Conservation (phyloP, 2,797 vertebrate genomes). For the Darevskia nairensis region DNA sequence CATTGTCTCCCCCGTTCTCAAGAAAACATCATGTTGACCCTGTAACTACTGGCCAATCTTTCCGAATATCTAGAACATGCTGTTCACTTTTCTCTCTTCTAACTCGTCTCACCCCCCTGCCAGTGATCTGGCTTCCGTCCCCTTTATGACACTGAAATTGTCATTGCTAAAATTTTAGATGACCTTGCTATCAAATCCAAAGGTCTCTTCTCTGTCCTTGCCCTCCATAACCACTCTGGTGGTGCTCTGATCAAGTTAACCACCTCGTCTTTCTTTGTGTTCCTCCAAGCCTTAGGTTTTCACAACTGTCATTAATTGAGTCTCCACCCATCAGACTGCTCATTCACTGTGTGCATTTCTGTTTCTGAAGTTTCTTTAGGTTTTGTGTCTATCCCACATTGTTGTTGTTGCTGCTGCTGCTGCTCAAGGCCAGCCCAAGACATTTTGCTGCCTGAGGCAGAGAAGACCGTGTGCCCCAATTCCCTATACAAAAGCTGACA, state of each 20-base stretch:
- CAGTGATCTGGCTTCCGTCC: background rate
- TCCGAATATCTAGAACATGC: background rate
- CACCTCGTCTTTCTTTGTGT: background rate
- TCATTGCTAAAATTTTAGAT: background rate
- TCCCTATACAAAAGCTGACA: too few species aligned
- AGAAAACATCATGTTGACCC: background rate
- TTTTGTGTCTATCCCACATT: slow-evolving; percentile 12
- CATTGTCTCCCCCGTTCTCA: background rate
- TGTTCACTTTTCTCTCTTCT: background rate
- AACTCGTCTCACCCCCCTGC: background rate
- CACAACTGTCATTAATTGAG: background rate
- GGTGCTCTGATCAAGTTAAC: background rate
- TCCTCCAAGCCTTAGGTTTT: background rate
- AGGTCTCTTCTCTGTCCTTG: background rate
- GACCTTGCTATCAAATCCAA: background rate
- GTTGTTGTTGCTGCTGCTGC: background rate
- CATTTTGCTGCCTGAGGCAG: too few species aligned
- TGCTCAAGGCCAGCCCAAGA: too few species aligned
- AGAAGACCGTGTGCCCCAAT: too few species aligned
- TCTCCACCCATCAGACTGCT: background rate
- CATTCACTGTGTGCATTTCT: background rate
- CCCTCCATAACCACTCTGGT: background rate
- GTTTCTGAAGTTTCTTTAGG: background rate
- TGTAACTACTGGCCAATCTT: background rate
- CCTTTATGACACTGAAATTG: background rate